These are phyloP conservation scores for Gymnothorax reevesii DNA, from an alignment of 2,797 vertebrate species.

Conservation along the genomic window DNA sequence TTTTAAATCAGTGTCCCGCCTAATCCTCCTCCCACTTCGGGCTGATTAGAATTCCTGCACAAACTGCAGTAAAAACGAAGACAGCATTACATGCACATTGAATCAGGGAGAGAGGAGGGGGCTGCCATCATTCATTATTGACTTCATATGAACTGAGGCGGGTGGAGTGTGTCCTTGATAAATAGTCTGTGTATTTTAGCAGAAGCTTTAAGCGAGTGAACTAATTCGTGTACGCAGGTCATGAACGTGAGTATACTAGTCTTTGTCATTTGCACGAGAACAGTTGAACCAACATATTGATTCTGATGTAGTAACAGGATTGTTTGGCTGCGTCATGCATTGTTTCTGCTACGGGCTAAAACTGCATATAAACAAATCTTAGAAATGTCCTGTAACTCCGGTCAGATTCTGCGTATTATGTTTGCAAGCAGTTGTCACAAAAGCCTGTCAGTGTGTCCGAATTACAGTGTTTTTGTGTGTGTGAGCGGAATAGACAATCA, in stretches of 20 bases:
- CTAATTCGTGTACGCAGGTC: constrained; percentile 8
- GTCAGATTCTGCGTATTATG: neutral
- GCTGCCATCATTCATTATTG: neutral
- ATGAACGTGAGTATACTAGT: constrained; percentile 32
- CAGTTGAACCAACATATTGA: neutral
- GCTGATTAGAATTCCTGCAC: neutral
- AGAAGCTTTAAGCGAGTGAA: neutral
- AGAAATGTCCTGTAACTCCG: neutral
- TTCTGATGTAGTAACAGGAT: neutral
- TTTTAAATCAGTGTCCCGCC: neutral
- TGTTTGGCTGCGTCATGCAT: neutral
- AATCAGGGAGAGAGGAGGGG: neutral
- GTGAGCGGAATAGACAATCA: neutral
- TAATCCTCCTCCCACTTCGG: constrained; percentile 3
- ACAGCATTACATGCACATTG: neutral
- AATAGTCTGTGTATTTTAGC: neutral
- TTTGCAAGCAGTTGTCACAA: neutral
- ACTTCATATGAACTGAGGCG: neutral
- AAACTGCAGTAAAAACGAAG: neutral
- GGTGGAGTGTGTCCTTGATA: neutral
- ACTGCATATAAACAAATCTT: neutral
- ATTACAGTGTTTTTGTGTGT: neutral
- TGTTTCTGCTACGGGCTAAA: neutral
- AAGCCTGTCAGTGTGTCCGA: neutral
- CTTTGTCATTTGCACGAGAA: neutral